A percentile compares a stretch with the other conserved stretches of the same genome.
phyloP scores from a whole-genome alignment of 2,888 invertebrate genomes.

The Syrista parreyssii region DNA sequence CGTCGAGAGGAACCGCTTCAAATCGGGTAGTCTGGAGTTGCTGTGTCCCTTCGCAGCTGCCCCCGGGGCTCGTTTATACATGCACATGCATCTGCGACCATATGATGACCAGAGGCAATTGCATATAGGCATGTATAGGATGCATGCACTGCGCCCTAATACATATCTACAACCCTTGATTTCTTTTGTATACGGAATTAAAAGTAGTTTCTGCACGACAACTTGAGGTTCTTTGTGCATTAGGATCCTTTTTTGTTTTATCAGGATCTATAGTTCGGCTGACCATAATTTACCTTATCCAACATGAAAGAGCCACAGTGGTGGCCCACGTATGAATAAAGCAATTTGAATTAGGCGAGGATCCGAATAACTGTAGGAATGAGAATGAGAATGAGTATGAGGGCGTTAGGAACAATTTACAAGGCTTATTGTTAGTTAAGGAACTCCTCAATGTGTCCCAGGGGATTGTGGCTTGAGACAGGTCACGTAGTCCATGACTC shows the following conservation, averaged over 20 bases:
- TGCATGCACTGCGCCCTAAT: background rate
- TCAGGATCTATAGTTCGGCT: background rate
- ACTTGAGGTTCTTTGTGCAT: background rate
- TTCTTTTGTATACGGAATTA: background rate
- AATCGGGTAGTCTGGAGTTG: background rate
- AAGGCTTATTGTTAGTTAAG: background rate
- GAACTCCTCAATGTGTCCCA: background rate
- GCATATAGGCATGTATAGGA: background rate
- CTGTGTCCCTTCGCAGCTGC: constrained; percentile 44
- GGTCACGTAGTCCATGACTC: background rate
- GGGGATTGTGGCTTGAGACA: background rate
- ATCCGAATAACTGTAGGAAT: background rate
- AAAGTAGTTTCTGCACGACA: background rate
- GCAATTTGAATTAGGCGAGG: constrained; percentile 1
- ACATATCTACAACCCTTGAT: background rate
- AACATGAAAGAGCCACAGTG: background rate
- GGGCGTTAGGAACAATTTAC: background rate
- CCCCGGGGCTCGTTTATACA: constrained; percentile 21
- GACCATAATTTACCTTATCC: background rate
- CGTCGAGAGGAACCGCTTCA: constrained; percentile 11
- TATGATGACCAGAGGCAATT: background rate
- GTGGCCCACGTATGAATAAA: background rate
- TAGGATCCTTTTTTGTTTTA: background rate
- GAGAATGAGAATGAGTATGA: background rate
- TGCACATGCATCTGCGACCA: background rate